Conservation (phyloP, 2,888 invertebrate species). For the Chloromyia formosa region DNA sequence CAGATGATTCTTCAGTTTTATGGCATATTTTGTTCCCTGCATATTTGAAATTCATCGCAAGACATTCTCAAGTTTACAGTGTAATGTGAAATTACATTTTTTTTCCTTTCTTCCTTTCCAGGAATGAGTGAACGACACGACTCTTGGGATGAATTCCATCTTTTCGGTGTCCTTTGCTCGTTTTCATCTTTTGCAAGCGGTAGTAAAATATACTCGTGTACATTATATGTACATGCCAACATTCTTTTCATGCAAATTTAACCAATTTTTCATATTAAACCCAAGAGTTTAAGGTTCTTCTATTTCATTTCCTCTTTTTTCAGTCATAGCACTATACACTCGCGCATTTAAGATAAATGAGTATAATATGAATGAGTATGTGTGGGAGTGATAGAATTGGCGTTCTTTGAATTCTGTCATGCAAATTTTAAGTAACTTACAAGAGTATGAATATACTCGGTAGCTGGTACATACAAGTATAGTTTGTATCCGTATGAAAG, state of each 20-base stretch:
- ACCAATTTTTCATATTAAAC: slow-evolving; percentile 42
- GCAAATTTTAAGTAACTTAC: neutral
- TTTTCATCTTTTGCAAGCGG: too few species aligned
- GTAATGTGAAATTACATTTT: too few species aligned
- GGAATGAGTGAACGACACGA: too few species aligned
- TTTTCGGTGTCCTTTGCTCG: too few species aligned
- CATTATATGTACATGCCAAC: slow-evolving; percentile 24
- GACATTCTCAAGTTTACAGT: too few species aligned
- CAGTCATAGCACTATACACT: neutral
- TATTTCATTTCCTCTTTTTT: neutral
- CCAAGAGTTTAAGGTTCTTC: slow-evolving; percentile 26
- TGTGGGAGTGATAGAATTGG: neutral
- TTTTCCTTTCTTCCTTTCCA: too few species aligned
- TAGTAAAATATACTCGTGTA: too few species aligned
- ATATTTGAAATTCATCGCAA: too few species aligned
- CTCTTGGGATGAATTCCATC: too few species aligned
- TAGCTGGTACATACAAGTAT: neutral
- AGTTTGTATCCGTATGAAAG: neutral
- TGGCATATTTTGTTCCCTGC: too few species aligned
- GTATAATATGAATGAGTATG: neutral
- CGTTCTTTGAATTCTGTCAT: neutral
- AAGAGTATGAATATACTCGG: too few species aligned
- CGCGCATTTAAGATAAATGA: neutral
- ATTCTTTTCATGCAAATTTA: slow-evolving; percentile 43
- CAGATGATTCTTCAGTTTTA: too few species aligned